Conservation (phyloP, 1,140 invertebrate species). For the Trachymyrmex septentrionalis region DNA sequence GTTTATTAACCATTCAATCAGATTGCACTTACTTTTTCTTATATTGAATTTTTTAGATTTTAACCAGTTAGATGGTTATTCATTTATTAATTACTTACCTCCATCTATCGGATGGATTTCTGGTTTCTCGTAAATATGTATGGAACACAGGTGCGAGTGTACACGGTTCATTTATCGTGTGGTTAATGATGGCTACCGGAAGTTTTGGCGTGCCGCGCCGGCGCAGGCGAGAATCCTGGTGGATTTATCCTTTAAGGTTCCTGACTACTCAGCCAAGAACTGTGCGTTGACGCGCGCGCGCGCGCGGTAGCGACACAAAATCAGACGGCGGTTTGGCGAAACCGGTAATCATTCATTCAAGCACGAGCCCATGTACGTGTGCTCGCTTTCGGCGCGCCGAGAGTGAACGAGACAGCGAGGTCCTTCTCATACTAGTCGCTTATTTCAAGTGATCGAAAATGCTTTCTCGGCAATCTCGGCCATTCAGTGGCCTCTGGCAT, state of each 20-base stretch:
- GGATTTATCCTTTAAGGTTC: constrained; percentile 62
- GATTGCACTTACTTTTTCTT: not conserved
- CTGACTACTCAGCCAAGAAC: too few species aligned
- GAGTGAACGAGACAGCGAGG: too few species aligned
- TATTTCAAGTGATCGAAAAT: too few species aligned
- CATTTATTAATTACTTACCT: constrained; percentile 17
- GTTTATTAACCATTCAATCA: not conserved
- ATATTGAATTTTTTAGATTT: not conserved
- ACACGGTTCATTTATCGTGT: constrained; percentile 72
- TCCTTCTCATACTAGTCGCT: too few species aligned
- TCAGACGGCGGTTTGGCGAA: too few species aligned
- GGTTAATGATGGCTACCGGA: constrained; percentile 71
- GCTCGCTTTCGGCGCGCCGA: too few species aligned
- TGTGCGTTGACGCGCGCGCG: too few species aligned
- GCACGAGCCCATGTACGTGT: too few species aligned
- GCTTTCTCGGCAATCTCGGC: too few species aligned
- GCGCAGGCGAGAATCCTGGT: constrained; percentile 35
- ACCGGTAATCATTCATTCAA: too few species aligned
- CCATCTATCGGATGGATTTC: constrained; percentile 43
- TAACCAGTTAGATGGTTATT: not conserved
- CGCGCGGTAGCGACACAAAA: too few species aligned
- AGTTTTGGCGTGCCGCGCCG: not conserved
- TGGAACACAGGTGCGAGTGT: constrained; percentile 68
- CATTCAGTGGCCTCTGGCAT: too few species aligned
- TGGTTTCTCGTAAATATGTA: constrained; percentile 66